phyloP scores from a whole-genome alignment of 2,113 vertebrate species.

The Phoxinus phoxinus region DNA sequence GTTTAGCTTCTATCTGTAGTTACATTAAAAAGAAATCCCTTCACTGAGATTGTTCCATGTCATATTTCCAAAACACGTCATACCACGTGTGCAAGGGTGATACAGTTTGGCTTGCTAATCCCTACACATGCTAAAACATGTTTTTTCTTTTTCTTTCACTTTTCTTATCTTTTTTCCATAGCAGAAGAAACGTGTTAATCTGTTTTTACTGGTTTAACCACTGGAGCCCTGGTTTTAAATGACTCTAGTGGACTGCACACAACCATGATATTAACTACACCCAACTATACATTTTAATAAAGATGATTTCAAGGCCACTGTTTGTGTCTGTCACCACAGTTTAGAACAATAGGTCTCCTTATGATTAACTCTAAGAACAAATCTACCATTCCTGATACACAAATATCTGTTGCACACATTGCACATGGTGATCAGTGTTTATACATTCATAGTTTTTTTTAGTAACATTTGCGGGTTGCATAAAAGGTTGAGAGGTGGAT shows the following conservation, averaged over 20 bases:
- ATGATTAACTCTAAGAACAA: conserved; percentile 2
- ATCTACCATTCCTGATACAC: conserved; percentile 4
- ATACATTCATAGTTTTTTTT: conserved; percentile 30
- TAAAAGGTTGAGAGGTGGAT: not conserved
- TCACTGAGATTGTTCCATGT: not conserved
- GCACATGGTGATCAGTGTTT: conserved; percentile 26
- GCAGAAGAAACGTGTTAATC: not conserved
- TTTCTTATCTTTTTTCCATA: conserved; percentile 1
- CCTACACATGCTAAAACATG: not conserved
- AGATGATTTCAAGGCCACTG: conserved; percentile 39
- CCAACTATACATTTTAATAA: conserved; percentile 15
- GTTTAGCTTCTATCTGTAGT: not conserved
- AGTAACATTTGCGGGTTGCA: conserved; percentile 15
- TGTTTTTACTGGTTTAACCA: conserved; percentile 6
- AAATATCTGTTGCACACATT: conserved; percentile 10
- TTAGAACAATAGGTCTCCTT: conserved; percentile 10
- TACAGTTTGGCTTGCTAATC: not conserved
- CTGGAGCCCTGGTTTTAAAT: conserved; percentile 9
- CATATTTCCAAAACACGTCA: conserved; percentile 23
- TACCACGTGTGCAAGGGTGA: conserved; percentile 7
- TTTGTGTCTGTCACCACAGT: conserved; percentile 32
- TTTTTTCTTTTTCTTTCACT: not conserved
- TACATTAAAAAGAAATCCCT: not conserved
- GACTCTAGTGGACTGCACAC: not conserved
- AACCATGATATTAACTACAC: not conserved